These are phyloP conservation scores for Tragelaphus strepsiceros DNA, from an alignment of 2,113 vertebrate species.

Conservation along the genomic window DNA sequence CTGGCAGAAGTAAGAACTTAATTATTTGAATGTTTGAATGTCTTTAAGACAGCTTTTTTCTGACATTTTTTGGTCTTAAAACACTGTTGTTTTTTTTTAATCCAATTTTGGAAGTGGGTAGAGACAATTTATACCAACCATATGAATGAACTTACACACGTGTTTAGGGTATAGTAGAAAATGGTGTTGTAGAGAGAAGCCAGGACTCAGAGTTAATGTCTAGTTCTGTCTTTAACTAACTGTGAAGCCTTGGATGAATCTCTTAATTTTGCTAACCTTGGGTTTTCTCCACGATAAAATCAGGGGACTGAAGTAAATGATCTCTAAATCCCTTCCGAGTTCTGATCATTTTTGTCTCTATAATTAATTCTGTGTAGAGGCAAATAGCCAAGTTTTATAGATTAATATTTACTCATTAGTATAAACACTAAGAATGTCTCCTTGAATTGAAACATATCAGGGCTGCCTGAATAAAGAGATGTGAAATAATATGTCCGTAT, in stretches of 20 bases:
- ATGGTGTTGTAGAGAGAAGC: background rate
- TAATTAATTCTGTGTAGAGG: background rate
- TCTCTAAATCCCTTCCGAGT: background rate
- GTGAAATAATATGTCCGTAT: background rate
- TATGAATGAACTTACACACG: background rate
- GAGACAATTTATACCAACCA: background rate
- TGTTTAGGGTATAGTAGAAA: background rate
- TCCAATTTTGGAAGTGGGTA: background rate
- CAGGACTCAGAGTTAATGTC: background rate
- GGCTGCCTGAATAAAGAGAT: background rate
- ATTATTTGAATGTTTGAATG: background rate
- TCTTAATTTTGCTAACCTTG: background rate
- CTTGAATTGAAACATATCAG: background rate
- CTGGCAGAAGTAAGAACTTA: background rate
- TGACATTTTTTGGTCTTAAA: constrained; percentile 24
- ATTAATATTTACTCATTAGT: background rate
- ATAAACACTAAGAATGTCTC: background rate
- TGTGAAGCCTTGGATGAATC: background rate
- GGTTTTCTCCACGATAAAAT: constrained; percentile 22
- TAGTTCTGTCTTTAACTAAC: background rate
- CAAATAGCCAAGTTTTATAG: background rate
- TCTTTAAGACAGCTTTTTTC: constrained; percentile 30
- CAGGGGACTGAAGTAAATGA: background rate
- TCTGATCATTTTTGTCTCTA: background rate
- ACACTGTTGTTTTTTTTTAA: background rate